These are phyloP conservation scores for Acheta domesticus DNA, from an alignment of 2,888 invertebrate species.

Conservation along the genomic window DNA sequence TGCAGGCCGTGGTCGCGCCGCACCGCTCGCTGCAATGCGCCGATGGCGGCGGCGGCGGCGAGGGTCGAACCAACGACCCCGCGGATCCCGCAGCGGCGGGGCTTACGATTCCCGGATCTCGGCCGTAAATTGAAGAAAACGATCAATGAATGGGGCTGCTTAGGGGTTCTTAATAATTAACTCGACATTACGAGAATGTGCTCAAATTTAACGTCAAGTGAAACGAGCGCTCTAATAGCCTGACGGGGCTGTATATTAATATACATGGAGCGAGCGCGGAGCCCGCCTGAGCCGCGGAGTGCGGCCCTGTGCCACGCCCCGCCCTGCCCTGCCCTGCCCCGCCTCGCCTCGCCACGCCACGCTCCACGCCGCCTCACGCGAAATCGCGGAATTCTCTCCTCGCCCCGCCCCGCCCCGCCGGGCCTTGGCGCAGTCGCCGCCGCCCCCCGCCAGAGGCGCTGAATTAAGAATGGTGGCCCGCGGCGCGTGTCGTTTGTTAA, in stretches of 20 bases:
- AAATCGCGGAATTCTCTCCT: background rate
- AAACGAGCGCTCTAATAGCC: background rate
- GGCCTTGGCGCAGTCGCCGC: background rate
- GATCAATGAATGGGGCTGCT: background rate
- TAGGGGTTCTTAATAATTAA: constrained; percentile 9
- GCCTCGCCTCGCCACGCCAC: background rate
- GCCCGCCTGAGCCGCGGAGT: too few relatives aligned
- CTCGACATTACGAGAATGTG: background rate
- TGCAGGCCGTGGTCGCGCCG: too few relatives aligned
- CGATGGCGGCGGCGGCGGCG: too few relatives aligned
- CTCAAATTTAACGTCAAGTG: constrained; percentile 1
- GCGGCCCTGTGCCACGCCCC: too few relatives aligned
- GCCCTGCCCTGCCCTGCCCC: background rate
- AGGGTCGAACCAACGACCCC: background rate
- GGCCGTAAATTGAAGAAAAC: constrained; percentile 8
- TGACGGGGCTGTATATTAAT: background rate
- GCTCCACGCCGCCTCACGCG: background rate
- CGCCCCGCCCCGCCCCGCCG: background rate
- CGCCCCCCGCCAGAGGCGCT: background rate
- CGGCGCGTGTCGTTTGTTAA: background rate
- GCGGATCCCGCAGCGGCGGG: background rate
- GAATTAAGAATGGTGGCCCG: background rate
- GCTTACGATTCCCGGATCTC: background rate
- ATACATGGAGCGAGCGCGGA: background rate
- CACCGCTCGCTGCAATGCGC: too few relatives aligned